Percentiles rank a stretch among this genome's conserved stretches.
Conservation (phyloP, 2,797 vertebrate species). For the Lepus townsendii region DNA sequence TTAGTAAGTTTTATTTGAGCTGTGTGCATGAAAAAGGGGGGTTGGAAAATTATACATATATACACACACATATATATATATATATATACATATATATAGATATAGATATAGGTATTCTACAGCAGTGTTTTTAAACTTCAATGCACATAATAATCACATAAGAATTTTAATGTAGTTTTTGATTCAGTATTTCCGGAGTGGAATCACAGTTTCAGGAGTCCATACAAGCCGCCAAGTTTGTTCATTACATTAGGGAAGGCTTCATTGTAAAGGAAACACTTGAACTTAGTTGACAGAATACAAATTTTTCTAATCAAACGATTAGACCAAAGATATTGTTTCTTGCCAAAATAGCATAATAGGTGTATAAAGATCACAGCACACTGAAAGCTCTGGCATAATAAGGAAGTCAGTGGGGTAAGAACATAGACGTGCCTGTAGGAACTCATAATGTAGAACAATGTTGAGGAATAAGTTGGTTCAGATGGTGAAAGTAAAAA, state of each 20-base stretch:
- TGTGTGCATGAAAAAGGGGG: not conserved
- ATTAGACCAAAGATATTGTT: not conserved
- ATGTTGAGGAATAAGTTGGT: not conserved
- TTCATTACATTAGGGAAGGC: not conserved
- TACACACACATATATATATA: not conserved
- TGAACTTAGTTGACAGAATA: not conserved
- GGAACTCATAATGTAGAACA: not conserved
- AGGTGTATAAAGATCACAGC: not conserved
- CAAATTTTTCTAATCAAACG: not conserved
- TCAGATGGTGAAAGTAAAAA: not conserved
- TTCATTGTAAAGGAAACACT: not conserved
- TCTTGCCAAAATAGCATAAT: not conserved
- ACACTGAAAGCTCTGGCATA: not conserved
- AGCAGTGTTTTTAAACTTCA: not conserved
- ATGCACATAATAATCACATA: not conserved
- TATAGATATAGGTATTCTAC: not conserved
- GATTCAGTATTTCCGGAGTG: not conserved
- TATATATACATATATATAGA: no score
- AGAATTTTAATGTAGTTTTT: not conserved
- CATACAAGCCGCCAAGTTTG: no score
- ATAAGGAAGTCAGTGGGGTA: not conserved
- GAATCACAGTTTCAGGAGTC: not conserved
- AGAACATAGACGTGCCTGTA: not conserved
- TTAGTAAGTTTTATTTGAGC: not conserved
- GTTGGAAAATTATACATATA: not conserved